phyloP scores from a whole-genome alignment of 2,113 vertebrate genomes.

The Theristicus caerulescens region DNA sequence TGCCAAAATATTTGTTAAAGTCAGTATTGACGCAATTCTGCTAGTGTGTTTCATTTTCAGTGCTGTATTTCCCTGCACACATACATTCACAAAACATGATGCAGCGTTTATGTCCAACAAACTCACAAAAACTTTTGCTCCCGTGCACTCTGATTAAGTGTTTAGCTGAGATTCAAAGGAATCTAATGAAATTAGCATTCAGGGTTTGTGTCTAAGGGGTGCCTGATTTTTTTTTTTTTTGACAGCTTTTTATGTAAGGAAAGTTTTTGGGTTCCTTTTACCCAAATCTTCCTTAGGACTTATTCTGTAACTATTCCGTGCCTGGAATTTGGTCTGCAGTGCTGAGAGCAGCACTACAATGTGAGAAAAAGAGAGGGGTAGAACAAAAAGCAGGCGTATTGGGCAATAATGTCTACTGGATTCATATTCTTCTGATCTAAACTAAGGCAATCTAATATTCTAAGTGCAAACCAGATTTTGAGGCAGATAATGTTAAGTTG shows the following conservation, averaged over 20 bases:
- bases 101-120: background rate
- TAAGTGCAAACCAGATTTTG: background rate
- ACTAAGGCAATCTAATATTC: background rate
- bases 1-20: slow-evolving; percentile 13
- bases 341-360: background rate
- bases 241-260: background rate
- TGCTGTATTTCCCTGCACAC: background rate
- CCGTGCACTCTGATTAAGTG: background rate
- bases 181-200: background rate
- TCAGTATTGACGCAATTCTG: background rate
- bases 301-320: background rate
- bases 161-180: background rate
- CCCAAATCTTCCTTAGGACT: background rate
- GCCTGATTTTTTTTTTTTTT: background rate
- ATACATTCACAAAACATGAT: background rate
- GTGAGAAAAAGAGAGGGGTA: background rate
- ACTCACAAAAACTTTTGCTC: background rate
- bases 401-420: background rate
- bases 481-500: background rate
- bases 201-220: background rate
- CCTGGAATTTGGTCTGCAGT: background rate
- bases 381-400: background rate
- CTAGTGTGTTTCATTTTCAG: background rate
- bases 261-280: background rate
- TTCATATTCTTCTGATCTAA: background rate